These are phyloP conservation scores for Hyperopisus bebe DNA, from an alignment of 2,113 vertebrate genomes.

Conservation along the genomic window DNA sequence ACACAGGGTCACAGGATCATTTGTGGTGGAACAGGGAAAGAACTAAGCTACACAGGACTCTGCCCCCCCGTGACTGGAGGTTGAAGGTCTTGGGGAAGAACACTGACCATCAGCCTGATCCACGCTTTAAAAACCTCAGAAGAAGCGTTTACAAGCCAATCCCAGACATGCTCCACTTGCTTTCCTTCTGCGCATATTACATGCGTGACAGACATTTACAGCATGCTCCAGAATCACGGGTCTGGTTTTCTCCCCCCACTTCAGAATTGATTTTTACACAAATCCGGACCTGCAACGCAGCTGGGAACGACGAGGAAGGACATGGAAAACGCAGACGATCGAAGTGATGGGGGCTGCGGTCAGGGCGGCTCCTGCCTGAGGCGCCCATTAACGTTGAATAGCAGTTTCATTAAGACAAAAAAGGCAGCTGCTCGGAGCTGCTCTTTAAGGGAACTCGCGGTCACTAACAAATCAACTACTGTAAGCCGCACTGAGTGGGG, in stretches of 20 bases:
- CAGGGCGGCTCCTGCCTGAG: background rate
- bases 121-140: background rate
- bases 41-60: background rate
- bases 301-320: background rate
- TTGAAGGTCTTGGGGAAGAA: background rate
- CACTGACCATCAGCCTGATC: background rate
- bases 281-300: background rate
- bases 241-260: background rate
- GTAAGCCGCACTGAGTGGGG: background rate
- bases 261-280: background rate
- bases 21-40: background rate
- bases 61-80: too few species aligned
- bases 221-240: background rate
- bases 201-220: background rate
- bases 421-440: background rate
- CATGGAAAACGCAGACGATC: background rate
- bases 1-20: background rate
- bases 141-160: background rate
- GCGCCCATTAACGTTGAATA: background rate
- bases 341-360: background rate
- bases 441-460: background rate
- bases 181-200: background rate
- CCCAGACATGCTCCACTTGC: background rate
- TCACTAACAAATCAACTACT: background rate
- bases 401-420: background rate